phyloP scores from a whole-genome alignment of 2,797 vertebrate species.

The Arrhamphus sclerolepis region DNA sequence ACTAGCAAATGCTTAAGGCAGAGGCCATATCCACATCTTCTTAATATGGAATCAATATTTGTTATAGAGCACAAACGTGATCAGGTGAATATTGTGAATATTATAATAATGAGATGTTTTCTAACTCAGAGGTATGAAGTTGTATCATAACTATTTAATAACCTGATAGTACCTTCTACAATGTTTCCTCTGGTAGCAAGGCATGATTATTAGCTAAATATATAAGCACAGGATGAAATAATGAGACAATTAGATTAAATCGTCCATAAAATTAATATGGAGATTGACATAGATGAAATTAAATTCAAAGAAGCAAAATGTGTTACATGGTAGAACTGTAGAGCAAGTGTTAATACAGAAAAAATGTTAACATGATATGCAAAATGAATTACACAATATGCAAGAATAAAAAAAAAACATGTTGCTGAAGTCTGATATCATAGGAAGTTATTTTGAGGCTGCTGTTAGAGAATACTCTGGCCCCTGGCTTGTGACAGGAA shows the following conservation, averaged over 20 bases:
- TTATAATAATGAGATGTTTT: constrained; percentile 12
- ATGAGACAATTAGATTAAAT: constrained; percentile 47
- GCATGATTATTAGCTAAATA: constrained; percentile 49
- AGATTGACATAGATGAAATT: constrained; percentile 18
- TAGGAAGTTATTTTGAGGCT: constrained; percentile 71
- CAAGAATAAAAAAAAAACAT: constrained; percentile 9
- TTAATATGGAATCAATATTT: constrained; percentile 10
- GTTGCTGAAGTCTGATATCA: constrained; percentile 43
- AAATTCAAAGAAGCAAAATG: constrained; percentile 31
- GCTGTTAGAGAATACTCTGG: constrained; percentile 63
- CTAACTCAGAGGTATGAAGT: constrained; percentile 17
- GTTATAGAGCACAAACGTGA: constrained; percentile 23
- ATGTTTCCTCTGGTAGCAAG: constrained; percentile 55
- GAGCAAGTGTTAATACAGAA: constrained; percentile 40
- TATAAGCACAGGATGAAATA: constrained; percentile 48
- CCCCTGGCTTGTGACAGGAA: constrained; percentile 62
- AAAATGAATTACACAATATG: constrained; percentile 22
- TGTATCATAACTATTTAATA: constrained; percentile 11
- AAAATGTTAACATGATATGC: constrained; percentile 1
- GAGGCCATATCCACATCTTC: constrained; percentile 8
- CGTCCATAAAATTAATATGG: constrained; percentile 34
- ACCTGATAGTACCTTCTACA: constrained; percentile 19
- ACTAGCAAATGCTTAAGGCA: constrained; percentile 8
- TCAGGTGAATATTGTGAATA: constrained; percentile 13
- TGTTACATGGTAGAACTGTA: constrained; percentile 17